phyloP scores from a whole-genome alignment of 2,797 vertebrate species.

The Acrocephalus scirpaceus region DNA sequence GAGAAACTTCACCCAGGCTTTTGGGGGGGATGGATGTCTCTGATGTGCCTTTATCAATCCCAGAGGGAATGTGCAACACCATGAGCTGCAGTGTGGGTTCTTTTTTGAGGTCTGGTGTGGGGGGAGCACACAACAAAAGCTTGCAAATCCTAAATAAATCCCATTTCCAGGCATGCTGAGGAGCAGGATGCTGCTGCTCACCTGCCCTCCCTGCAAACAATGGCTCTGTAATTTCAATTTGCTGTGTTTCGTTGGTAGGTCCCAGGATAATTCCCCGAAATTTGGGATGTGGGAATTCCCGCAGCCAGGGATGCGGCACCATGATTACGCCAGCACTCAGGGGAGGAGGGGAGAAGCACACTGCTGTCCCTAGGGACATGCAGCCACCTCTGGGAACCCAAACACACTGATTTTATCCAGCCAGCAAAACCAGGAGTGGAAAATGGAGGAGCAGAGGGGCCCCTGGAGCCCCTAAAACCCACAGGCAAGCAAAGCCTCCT shows the following conservation, averaged over 20 bases:
- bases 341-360: neutral
- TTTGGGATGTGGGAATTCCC: neutral
- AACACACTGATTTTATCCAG: accelerated
- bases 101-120: accelerated
- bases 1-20: neutral
- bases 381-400: neutral
- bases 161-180: neutral
- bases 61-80: neutral
- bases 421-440: neutral
- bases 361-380: accelerated
- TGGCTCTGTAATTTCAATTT: neutral
- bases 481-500: neutral
- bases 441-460: accelerated
- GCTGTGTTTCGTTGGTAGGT: neutral
- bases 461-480: neutral
- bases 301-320: accelerated
- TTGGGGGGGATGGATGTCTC: neutral
- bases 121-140: accelerated
- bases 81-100: neutral
- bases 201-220: neutral
- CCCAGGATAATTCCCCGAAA: neutral
- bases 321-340: accelerated
- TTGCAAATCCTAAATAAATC: neutral
- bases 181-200: neutral
- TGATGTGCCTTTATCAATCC: neutral